A percentile compares a stretch with the other conserved stretches of the same genome.
These are phyloP conservation scores for Parnassius glacialis DNA, from an alignment of 2,888 invertebrate species.

Conservation along the genomic window DNA sequence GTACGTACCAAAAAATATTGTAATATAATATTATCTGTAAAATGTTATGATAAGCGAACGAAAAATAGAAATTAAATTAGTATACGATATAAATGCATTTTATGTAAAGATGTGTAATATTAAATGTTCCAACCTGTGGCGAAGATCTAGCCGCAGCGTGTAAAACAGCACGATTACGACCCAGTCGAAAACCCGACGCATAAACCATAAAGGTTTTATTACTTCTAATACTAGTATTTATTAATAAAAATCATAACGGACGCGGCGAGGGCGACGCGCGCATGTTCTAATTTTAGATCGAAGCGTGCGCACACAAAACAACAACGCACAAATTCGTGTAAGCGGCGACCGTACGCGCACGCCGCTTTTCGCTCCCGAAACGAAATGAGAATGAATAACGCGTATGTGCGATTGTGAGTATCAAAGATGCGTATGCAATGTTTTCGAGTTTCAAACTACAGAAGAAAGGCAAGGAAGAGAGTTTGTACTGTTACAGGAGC, in stretches of 20 bases:
- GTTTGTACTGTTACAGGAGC: slow-evolving; percentile 71
- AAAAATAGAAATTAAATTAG: too few relatives aligned
- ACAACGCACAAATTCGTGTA: slow-evolving; percentile 35
- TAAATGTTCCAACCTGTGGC: background rate
- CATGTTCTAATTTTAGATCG: slow-evolving; percentile 63
- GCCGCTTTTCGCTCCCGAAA: slow-evolving; percentile 6
- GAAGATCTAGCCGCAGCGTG: background rate
- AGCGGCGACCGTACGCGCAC: slow-evolving; percentile 20
- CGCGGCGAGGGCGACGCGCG: slow-evolving; percentile 57
- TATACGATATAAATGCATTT: background rate
- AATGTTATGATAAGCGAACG: too few relatives aligned
- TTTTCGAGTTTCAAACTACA: slow-evolving; percentile 81
- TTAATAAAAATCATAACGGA: slow-evolving; percentile 57
- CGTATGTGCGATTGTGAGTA: slow-evolving; percentile 37
- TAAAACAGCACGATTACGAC: slow-evolving; percentile 7
- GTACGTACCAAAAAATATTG: too few relatives aligned
- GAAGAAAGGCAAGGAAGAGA: slow-evolving; percentile 75
- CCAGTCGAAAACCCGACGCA: slow-evolving; percentile 27
- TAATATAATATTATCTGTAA: too few relatives aligned
- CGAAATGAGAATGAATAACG: slow-evolving; percentile 24
- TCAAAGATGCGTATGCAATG: slow-evolving; percentile 57
- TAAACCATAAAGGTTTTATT: slow-evolving; percentile 52
- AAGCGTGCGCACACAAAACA: slow-evolving; percentile 68
- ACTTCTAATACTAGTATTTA: slow-evolving; percentile 64
- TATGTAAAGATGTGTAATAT: background rate